A percentile compares a stretch with the other conserved stretches of the same genome.
Conservation (phyloP, 2,888 invertebrate species). For the Orthosia gracilis region DNA sequence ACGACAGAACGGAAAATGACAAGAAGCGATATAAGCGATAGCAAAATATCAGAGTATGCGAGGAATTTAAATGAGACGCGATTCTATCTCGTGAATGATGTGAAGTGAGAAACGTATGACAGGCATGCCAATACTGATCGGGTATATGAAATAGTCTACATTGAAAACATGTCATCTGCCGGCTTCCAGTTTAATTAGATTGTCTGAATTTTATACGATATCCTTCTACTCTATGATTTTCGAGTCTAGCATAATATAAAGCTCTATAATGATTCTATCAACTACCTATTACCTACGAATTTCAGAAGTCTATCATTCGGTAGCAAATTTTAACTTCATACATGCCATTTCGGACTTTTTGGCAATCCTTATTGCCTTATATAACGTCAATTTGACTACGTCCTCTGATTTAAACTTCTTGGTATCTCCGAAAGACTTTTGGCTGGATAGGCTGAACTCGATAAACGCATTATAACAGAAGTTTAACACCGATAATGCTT, state of each 20-base stretch:
- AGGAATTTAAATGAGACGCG: conserved; percentile 60
- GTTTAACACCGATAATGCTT: too few species aligned
- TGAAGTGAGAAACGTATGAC: conserved; percentile 49
- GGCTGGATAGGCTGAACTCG: background rate
- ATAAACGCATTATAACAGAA: background rate
- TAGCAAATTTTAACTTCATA: background rate
- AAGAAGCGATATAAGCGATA: conserved; percentile 53
- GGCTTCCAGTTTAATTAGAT: background rate
- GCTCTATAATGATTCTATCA: background rate
- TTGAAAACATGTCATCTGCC: conserved; percentile 19
- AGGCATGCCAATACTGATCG: conserved; percentile 52
- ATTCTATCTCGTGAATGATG: conserved; percentile 58
- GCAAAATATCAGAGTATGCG: conserved; percentile 44
- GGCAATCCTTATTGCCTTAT: background rate
- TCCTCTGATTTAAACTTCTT: background rate
- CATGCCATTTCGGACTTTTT: background rate
- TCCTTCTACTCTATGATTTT: background rate
- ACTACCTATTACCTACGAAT: too few species aligned
- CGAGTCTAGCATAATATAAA: background rate
- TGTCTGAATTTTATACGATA: background rate
- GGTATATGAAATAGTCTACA: background rate
- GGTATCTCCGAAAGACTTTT: background rate
- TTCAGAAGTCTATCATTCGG: background rate
- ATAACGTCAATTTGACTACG: background rate
- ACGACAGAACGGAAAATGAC: conserved; percentile 60